Evolutionary conservation across 2,888 invertebrate genomes (phyloP).

Genomic region (Stenoptilia bipunctidactyla): DNA sequence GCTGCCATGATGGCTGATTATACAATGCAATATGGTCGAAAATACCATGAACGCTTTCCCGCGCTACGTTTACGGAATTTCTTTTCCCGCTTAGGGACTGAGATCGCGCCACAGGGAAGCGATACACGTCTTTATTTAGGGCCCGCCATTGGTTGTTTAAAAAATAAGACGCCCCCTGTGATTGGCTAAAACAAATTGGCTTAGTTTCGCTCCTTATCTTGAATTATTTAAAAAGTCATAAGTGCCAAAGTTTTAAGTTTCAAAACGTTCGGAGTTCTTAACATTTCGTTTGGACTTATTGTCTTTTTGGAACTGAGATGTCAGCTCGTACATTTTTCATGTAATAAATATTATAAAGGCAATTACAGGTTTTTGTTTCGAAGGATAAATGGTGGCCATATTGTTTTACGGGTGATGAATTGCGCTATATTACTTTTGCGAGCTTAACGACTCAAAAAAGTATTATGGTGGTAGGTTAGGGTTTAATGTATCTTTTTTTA

Average conservation of each 20-base stretch:
- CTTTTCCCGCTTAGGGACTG: conserved; percentile 16
- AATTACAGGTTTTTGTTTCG: neutral
- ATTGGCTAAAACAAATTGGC: conserved; percentile 72
- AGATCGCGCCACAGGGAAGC: conserved; percentile 24
- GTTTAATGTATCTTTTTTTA: too few species aligned
- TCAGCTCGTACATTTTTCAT: conserved; percentile 16
- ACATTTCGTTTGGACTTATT: conserved; percentile 9
- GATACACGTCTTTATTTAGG: conserved; percentile 57
- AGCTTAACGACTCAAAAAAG: too few species aligned
- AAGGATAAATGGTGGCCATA: neutral
- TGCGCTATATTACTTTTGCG: neutral
- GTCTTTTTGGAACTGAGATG: conserved; percentile 19
- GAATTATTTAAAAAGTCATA: conserved; percentile 44
- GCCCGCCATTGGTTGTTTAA: conserved; percentile 63
- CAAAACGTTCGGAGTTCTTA: conserved; percentile 25
- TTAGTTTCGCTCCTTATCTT: conserved; percentile 53
- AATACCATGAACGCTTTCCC: conserved; percentile 48
- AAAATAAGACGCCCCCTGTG: conserved; percentile 56
- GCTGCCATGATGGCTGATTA: conserved; percentile 70
- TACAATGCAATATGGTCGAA: conserved; percentile 57
- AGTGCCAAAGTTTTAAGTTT: conserved; percentile 20
- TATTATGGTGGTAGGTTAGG: too few species aligned
- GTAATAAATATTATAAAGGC: neutral
- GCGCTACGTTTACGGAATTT: conserved; percentile 21
- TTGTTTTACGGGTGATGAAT: neutral